Evolutionary conservation across 1,140 invertebrate species (phyloP), one percentile per base, ranked within the genome.

Genomic region (Dendroctonus valens): DNA sequence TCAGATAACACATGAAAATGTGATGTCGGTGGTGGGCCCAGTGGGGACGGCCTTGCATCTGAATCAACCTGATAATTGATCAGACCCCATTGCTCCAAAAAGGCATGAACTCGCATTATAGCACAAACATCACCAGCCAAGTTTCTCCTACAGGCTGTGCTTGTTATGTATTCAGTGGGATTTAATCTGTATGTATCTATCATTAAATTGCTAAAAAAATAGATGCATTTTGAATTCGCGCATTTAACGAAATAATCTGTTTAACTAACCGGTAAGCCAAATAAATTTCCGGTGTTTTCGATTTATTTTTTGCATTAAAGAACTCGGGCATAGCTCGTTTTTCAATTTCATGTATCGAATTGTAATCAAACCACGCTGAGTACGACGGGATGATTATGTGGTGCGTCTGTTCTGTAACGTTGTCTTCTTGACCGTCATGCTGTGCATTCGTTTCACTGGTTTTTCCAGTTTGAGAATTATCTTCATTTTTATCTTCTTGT

Each of bases 291-390:
- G 97, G 96, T 0, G 97, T 98, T 81, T 99, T 99, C 0, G 96
- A 99, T 80, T 98, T 97, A 76, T 99, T 99, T 80, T 97, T 96
- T 40, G 89, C 91, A 79, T 98, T 99, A 77, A 99, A 99, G 79
- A 99, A 99, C 81, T 99, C 98, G 0, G 96, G 96, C 69, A 99
- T 81, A 0, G 94, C 97, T 59, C 97, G 83, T 77, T 97, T 95
- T 80, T 99, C 98, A 26, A 96, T 92, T 7, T 91, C 89, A 79
- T 99, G 96, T 69, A 99, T 96, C 1, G 94, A 91, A 80, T 99
- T 99, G 79, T 99, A 99, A 80, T 99, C 98, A 79, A 99, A 99
- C 98, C 98, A 99, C 5, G 96, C 93, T 0, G 97, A 92, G 81
- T 99, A 99, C 64, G 94, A 97, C 8, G 98, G 98, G 44, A 99